Evolutionary conservation across 37 sponge, comb jelly and placozoan species (phyloP), one percentile per base, ranked within the genome.

Genomic region (Diacarnus erythraeanus): DNA sequence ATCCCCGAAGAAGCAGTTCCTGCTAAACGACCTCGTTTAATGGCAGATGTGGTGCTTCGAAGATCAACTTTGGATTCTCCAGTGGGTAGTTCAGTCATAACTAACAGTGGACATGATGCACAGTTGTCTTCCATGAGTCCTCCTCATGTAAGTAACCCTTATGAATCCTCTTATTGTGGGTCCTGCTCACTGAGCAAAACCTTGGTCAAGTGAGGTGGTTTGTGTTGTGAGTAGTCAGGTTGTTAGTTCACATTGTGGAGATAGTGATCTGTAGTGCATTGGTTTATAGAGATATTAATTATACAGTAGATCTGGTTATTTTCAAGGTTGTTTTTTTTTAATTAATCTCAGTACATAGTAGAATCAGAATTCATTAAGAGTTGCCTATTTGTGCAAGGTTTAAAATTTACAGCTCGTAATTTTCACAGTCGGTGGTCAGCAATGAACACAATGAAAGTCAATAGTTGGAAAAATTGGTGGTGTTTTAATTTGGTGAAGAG

Each of bases 11-110:
- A 77, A 0, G 51, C 26, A 27, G 15, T 38, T 22, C 85, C 61
- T 47, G 40, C 29, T 40, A 84, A 84, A 33, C 58, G 85, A 31
- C 85, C 85, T 41, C 57, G 85, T 57, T 36, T 84, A 61, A 42
- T 42, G 36, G 63, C 60, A 27, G 85, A 84, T 42, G 69, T 84
- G 61, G 23, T n/a, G n/a, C n/a, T n/a, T n/a, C n/a, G n/a, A n/a
- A n/a, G n/a, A n/a, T n/a, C n/a, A n/a, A n/a, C n/a, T n/a, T n/a
- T n/a, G n/a, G n/a, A n/a, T n/a, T n/a, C n/a, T n/a, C n/a, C n/a
- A n/a, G 59, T 39, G 1, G 42, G 57, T 43, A 39, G 41, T 21
- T 74, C 69, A 3, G 34, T 18, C 3, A 1, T 39, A 12, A 35
- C 39, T 1, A 69, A 42, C 9, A 59, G 41, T 10, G 25, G 44